phyloP scores from a whole-genome alignment of 2,888 invertebrate species.

The Thymelicus lineola region DNA sequence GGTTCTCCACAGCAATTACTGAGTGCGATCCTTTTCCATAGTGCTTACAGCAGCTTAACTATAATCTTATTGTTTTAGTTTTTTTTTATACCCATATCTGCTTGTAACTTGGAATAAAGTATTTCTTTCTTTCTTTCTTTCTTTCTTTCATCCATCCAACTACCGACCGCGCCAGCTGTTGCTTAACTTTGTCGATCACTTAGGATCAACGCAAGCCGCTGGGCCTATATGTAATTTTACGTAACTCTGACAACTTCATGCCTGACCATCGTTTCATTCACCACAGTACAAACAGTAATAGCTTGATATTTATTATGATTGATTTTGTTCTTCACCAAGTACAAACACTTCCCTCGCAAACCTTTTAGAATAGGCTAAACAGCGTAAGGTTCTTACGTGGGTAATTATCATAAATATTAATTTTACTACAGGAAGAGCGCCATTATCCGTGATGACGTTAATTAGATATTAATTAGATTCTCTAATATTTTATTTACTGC shows the following conservation, averaged over 20 bases:
- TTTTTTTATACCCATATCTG: too few species aligned
- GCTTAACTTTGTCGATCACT: too few species aligned
- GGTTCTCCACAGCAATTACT: too few species aligned
- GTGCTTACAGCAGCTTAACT: too few species aligned
- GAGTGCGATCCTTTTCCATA: too few species aligned
- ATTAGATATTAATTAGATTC: constrained; percentile 14
- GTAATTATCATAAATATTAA: constrained; percentile 14
- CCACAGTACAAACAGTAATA: constrained; percentile 5
- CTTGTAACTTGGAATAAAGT: too few species aligned
- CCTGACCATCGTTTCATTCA: constrained; percentile 5
- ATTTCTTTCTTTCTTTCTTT: too few species aligned
- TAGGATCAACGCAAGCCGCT: too few species aligned
- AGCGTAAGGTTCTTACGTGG: constrained; percentile 1
- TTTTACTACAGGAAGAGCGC: neutral
- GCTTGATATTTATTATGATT: constrained; percentile 20
- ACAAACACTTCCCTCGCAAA: neutral
- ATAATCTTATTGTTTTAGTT: too few species aligned
- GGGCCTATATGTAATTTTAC: too few species aligned
- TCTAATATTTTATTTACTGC: constrained; percentile 10
- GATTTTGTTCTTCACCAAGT: neutral
- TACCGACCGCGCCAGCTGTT: too few species aligned
- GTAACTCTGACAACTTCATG: constrained; percentile 9
- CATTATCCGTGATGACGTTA: constrained; percentile 6
- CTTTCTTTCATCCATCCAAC: too few species aligned
- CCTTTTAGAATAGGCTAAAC: neutral